A percentile compares a stretch with the other conserved stretches of the same genome.
These are phyloP conservation scores for honey bee (Apis mellifera) DNA, from an alignment of 1,140 invertebrate genomes.

Conservation along the genomic window DNA sequence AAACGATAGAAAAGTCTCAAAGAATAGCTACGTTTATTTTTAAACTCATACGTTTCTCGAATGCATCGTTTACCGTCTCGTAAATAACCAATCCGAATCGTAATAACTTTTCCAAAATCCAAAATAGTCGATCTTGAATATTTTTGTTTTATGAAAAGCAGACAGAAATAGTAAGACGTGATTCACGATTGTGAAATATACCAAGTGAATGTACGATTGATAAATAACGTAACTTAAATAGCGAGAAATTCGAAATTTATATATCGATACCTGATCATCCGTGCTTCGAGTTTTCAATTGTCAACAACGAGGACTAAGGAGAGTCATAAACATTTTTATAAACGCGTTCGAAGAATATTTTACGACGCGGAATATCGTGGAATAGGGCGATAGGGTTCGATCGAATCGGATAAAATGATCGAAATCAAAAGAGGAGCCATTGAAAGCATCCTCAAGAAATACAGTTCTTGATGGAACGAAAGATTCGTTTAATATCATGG, in stretches of 20 bases:
- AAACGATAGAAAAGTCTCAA: slow-evolving; percentile 27
- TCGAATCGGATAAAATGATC: slow-evolving; percentile 19
- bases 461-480: not conserved
- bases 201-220: too few relatives aligned
- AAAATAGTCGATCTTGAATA: not conserved
- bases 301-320: not conserved
- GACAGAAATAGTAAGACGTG: not conserved
- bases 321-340: slow-evolving; percentile 30
- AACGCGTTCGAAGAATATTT: slow-evolving; percentile 28
- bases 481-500: not conserved
- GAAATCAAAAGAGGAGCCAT: slow-evolving; percentile 17
- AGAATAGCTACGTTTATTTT: slow-evolving; percentile 35
- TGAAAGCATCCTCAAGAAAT: slow-evolving; percentile 5
- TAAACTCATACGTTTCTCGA: not conserved
- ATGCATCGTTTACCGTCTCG: not conserved
- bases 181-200: too few relatives aligned
- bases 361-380: slow-evolving; percentile 15
- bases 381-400: slow-evolving; percentile 22
- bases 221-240: too few relatives aligned
- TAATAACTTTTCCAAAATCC: not conserved
- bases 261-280: too few relatives aligned
- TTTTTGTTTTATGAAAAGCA: too few relatives aligned
- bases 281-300: slow-evolving; percentile 8
- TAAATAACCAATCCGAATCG: not conserved
- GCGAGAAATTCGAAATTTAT: too few relatives aligned